phyloP scores from a whole-genome alignment of 2,113 vertebrate genomes.

The Amblyornis subalaris region DNA sequence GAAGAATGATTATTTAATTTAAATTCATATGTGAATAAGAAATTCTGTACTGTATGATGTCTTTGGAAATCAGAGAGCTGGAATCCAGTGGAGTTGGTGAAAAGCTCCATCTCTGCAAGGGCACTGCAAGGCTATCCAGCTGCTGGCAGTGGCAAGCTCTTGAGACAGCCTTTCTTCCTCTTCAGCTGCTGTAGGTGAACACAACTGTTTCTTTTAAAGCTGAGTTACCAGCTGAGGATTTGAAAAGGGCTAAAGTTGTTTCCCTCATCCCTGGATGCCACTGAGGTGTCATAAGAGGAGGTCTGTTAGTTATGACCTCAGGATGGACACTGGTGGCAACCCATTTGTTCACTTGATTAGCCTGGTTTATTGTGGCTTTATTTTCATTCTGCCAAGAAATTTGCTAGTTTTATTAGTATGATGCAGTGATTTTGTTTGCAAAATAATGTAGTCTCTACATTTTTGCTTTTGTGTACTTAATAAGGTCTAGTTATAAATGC shows the following conservation, averaged over 20 bases:
- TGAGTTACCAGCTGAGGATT: not conserved
- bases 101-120: accelerated
- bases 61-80: not conserved
- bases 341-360: not conserved
- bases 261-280: not conserved
- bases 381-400: not conserved
- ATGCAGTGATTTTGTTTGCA: not conserved
- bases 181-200: not conserved
- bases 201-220: not conserved
- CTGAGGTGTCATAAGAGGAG: not conserved
- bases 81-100: not conserved
- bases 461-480: not conserved
- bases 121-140: not conserved
- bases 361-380: not conserved
- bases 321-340: not conserved
- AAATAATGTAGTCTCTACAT: not conserved
- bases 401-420: not conserved
- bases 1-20: not conserved
- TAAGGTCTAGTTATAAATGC: not conserved
- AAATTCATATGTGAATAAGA: not conserved
- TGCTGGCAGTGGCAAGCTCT: accelerated
- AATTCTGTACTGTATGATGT: not conserved
- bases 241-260: not conserved
- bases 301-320: not conserved
- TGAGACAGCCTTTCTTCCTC: not conserved